phyloP scores from a whole-genome alignment of 2,888 invertebrate species.

The Oligia latruncula region DNA sequence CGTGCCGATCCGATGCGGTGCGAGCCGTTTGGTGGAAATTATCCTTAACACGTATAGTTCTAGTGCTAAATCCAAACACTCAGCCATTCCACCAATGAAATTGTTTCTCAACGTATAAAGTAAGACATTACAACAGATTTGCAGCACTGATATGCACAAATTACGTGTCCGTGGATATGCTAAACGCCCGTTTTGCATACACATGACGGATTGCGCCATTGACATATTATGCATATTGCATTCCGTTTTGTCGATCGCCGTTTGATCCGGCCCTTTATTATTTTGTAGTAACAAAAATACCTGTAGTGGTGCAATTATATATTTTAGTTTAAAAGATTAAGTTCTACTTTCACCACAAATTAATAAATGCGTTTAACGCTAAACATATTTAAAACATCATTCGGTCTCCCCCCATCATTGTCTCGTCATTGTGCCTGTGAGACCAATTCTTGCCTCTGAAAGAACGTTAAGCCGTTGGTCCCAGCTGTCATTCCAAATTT shows the following conservation, averaged over 20 bases:
- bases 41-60: too few relatives aligned
- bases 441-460: too few relatives aligned
- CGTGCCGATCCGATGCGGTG: too few relatives aligned
- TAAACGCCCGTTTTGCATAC: conserved; percentile 53
- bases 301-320: background rate
- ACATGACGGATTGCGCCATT: conserved; percentile 53
- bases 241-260: conserved; percentile 31
- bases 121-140: conserved; percentile 36
- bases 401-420: background rate
- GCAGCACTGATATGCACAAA: conserved; percentile 47
- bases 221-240: conserved; percentile 51
- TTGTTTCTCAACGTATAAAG: conserved; percentile 3
- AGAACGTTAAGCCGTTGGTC: background rate
- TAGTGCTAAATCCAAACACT: background rate
- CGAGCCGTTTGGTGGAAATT: too few relatives aligned
- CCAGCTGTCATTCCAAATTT: background rate
- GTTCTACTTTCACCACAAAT: background rate
- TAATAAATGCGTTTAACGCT: background rate
- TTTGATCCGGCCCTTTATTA: background rate
- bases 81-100: background rate
- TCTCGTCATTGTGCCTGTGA: too few relatives aligned
- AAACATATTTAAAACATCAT: background rate
- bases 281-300: background rate
- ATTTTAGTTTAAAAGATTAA: background rate
- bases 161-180: conserved; percentile 52